A percentile compares a stretch with the other conserved stretches of the same genome.
Conservation (phyloP, 1,140 invertebrate genomes). For the Eumaeus atala region DNA sequence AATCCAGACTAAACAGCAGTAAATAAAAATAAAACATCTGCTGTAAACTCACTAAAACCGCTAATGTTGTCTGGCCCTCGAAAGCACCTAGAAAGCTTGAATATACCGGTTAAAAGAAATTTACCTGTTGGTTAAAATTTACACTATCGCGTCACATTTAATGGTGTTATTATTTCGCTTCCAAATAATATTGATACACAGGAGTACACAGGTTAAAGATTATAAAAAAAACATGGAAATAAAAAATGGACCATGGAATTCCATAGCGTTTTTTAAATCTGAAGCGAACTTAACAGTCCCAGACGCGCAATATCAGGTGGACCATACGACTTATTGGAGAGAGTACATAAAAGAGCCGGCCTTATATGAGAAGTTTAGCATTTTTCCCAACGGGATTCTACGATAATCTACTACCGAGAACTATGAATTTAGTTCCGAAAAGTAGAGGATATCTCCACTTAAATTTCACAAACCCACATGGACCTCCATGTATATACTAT, state of each 20-base stretch:
- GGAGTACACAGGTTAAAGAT: neutral
- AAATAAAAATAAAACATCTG: constrained; percentile 50
- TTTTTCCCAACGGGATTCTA: neutral
- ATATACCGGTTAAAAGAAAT: neutral
- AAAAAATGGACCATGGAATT: neutral
- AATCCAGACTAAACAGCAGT: neutral
- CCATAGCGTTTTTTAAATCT: neutral
- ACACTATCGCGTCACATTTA: neutral
- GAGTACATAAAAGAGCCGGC: neutral
- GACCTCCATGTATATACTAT: neutral
- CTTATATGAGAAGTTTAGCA: neutral
- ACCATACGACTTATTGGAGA: neutral
- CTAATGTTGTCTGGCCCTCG: constrained; percentile 34
- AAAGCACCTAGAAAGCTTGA: neutral
- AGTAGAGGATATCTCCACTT: neutral
- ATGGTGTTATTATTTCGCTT: neutral
- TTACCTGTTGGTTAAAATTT: constrained; percentile 4
- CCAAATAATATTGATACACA: neutral
- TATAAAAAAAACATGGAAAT: constrained; percentile 5
- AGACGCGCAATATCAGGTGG: neutral
- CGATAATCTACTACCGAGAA: neutral
- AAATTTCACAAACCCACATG: neutral
- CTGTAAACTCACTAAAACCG: neutral
- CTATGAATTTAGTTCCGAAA: neutral
- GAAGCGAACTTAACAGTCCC: neutral